A percentile compares a stretch with the other conserved stretches of the same genome.
phyloP scores from a whole-genome alignment of 1,140 invertebrate genomes.

The Glossosoma conforme region DNA sequence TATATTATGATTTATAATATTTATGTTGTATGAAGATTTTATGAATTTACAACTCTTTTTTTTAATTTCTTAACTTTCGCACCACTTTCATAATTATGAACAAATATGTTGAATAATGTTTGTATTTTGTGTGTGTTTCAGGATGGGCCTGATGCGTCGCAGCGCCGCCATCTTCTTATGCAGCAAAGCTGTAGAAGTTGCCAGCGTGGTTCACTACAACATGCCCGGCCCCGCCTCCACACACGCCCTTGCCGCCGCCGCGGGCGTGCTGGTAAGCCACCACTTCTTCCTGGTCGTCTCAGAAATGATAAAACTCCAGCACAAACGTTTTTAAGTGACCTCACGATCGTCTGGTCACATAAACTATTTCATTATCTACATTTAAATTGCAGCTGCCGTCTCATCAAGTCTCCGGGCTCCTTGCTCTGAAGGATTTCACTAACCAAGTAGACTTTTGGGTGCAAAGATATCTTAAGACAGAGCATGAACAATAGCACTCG shows the following conservation, averaged over 20 bases:
- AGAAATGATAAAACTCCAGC: too few relatives aligned
- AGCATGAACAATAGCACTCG: too few relatives aligned
- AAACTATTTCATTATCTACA: conserved; percentile 7
- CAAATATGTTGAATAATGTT: conserved; percentile 1
- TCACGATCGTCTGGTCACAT: too few relatives aligned
- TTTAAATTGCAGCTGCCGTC: conserved; percentile 9
- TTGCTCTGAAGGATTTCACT: too few relatives aligned
- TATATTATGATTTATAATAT: too few relatives aligned
- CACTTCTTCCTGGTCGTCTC: conserved; percentile 28
- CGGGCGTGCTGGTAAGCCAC: conserved; percentile 52
- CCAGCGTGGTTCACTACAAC: conserved; percentile 59
- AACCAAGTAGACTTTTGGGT: too few relatives aligned
- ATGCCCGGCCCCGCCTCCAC: conserved; percentile 51
- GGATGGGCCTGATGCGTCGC: conserved; percentile 54
- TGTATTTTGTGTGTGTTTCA: conserved; percentile 35
- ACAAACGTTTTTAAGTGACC: too few relatives aligned
- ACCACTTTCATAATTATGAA: not conserved
- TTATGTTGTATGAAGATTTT: too few relatives aligned
- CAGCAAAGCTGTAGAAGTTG: conserved; percentile 52
- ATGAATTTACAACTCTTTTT: too few relatives aligned
- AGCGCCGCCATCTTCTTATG: conserved; percentile 54
- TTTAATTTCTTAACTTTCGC: too few relatives aligned
- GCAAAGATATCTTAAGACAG: too few relatives aligned
- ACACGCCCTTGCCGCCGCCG: conserved; percentile 55
- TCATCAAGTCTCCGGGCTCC: too few relatives aligned